Conservation (phyloP, 1,140 invertebrate genomes). For the Andricus grossulariae region DNA sequence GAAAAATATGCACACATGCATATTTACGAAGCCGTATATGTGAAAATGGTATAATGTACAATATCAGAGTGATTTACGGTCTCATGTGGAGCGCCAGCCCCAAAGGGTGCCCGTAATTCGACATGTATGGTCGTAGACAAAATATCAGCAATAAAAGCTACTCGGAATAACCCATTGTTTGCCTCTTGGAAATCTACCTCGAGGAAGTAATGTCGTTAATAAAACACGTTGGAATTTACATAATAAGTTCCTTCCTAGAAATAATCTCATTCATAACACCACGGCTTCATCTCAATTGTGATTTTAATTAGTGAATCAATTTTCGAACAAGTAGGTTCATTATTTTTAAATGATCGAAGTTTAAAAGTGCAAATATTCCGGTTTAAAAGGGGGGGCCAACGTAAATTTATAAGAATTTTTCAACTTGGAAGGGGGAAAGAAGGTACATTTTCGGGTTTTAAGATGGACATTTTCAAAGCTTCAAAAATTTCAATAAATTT, state of each 20-base stretch:
- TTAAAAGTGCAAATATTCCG: too few relatives aligned
- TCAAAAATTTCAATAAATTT: too few relatives aligned
- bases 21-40: not conserved
- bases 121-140: slow-evolving; percentile 57
- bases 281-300: too few relatives aligned
- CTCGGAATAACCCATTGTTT: slow-evolving; percentile 56
- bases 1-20: not conserved
- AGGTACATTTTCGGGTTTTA: too few relatives aligned
- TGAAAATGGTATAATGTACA: not conserved
- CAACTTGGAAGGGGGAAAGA: too few relatives aligned
- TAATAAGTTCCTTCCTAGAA: slow-evolving; percentile 32
- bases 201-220: slow-evolving; percentile 1
- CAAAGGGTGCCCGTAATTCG: not conserved
- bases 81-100: slow-evolving; percentile 43
- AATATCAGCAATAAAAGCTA: slow-evolving; percentile 63
- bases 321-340: too few relatives aligned
- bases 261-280: not conserved
- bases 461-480: too few relatives aligned
- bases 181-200: slow-evolving; percentile 23
- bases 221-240: slow-evolving; percentile 39
- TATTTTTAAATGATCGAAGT: too few relatives aligned
- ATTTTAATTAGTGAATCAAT: too few relatives aligned
- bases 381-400: too few relatives aligned
- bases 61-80: slow-evolving; percentile 52
- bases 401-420: too few relatives aligned